Evolutionary conservation across 53 echinoderm and acorn worm species (phyloP).

Genomic region (Paelopatides confundens): DNA sequence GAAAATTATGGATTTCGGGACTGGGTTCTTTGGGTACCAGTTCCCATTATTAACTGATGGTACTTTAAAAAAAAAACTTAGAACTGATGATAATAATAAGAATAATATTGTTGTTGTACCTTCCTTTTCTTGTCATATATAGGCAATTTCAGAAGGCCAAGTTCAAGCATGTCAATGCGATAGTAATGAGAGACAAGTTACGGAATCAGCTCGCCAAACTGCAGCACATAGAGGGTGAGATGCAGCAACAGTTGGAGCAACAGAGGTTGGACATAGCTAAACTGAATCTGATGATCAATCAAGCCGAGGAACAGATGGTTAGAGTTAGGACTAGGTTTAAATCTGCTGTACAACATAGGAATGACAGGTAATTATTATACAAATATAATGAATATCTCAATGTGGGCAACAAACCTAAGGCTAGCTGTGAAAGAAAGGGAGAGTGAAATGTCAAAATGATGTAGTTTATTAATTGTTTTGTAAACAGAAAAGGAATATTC

Average conservation of each 20-base stretch:
- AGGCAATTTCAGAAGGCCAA: slow-evolving; percentile 97
- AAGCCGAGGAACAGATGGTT: slow-evolving; percentile 99
- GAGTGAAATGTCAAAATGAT: not conserved
- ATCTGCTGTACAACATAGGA: slow-evolving; percentile 97
- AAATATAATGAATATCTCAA: not conserved
- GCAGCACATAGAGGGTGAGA: slow-evolving; percentile 95
- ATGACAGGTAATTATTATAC: slow-evolving; percentile 79
- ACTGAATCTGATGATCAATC: slow-evolving; percentile 99
- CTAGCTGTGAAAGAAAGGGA: not conserved
- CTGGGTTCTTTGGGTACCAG: too few species aligned
- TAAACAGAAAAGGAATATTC: too few species aligned
- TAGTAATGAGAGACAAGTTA: slow-evolving; percentile 95
- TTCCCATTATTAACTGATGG: too few species aligned
- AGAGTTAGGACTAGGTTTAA: slow-evolving; percentile 91
- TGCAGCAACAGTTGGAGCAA: slow-evolving; percentile 96
- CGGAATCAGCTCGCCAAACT: slow-evolving; percentile 99
- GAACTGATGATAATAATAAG: too few species aligned
- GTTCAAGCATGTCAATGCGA: slow-evolving; percentile 96
- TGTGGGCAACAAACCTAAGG: not conserved
- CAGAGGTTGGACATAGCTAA: slow-evolving; percentile 98
- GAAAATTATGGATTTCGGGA: too few species aligned
- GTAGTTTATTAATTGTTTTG: too few species aligned
- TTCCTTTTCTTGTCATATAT: not conserved
- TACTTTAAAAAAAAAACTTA: too few species aligned
- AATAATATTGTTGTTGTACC: too few species aligned